phyloP scores from a whole-genome alignment of 2,113 vertebrate genomes.

The Bubo bubo region DNA sequence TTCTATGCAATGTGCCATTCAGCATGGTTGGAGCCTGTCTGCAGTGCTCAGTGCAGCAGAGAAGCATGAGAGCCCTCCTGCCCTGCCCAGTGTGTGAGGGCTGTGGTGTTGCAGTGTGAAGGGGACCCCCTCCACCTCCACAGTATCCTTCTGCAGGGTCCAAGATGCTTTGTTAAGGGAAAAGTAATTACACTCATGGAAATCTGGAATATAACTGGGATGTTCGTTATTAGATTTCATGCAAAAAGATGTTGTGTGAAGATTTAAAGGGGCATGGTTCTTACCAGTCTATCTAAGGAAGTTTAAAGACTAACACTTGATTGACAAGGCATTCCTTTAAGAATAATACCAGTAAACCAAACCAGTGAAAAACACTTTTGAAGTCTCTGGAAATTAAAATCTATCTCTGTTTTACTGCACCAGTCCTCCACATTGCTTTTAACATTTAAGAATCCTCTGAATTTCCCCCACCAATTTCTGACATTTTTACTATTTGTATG shows the following conservation, averaged over 20 bases:
- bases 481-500: not conserved
- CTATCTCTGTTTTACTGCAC: not conserved
- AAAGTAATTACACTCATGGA: not conserved
- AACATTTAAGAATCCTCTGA: not conserved
- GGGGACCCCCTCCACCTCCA: not conserved
- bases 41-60: not conserved
- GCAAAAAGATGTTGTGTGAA: not conserved
- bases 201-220: not conserved
- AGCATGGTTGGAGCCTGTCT: not conserved
- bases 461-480: not conserved
- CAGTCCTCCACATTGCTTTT: not conserved
- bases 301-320: not conserved
- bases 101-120: no score
- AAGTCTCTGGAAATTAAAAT: not conserved
- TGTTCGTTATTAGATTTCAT: not conserved
- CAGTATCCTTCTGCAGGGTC: not conserved
- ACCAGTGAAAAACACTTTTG: not conserved
- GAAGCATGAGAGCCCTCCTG: not conserved
- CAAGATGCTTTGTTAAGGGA: not conserved
- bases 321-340: not conserved
- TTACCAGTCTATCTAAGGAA: not conserved
- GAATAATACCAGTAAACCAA: not conserved
- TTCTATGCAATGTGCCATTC: not conserved
- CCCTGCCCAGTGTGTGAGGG: fast-evolving
- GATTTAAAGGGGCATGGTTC: not conserved